Evolutionary conservation across 2,888 invertebrate species (phyloP), one percentile per base, ranked within the genome.

Genomic region (Lycocerus yunnanus): DNA sequence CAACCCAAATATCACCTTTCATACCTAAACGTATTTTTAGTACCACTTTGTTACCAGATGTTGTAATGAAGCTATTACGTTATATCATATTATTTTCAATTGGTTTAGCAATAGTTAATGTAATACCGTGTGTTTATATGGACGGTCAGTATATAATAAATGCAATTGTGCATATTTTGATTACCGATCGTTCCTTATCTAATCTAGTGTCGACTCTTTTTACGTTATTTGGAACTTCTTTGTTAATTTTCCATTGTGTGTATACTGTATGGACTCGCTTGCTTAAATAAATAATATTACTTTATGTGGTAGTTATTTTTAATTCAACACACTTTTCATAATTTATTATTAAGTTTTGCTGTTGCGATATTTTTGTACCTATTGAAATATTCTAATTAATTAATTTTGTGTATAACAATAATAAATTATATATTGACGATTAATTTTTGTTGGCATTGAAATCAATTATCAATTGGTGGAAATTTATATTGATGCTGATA

Each of bases 101-200:
- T 81, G 98, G 98, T 0, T 89, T 98, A 82, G 97, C 94, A 10
- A 89, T 98, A 78, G 88, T 98, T 21, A 99, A 99, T 88, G 92
- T 97, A 8, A 91, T 98, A 74, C 98, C 98, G 0, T 97, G 97
- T 86, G 94, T 96, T 85, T 95, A 94, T 77, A 93, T 97, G 84
- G 98, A 99, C 87, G 98, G 98, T 0, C 95, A 98, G 84, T 93
- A 95, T 86, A 97, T 98, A 81, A 90, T 93, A 65, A 91, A 91
- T 82, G 91, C 91, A 77, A 86, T 95, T 68, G 90, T 92, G 15
- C 81, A 81, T 71, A 78, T 83, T 60, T 18, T 83, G 13, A 81
- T 85, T 15, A 77, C 77, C 9, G 68, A 75, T n/a, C 71, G 63
- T 59, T 60, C 74, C 11, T 24, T 72, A 69, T 66, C 71, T 58